Conservation (phyloP, 1,140 invertebrate species). For the Saccostrea echinata region DNA sequence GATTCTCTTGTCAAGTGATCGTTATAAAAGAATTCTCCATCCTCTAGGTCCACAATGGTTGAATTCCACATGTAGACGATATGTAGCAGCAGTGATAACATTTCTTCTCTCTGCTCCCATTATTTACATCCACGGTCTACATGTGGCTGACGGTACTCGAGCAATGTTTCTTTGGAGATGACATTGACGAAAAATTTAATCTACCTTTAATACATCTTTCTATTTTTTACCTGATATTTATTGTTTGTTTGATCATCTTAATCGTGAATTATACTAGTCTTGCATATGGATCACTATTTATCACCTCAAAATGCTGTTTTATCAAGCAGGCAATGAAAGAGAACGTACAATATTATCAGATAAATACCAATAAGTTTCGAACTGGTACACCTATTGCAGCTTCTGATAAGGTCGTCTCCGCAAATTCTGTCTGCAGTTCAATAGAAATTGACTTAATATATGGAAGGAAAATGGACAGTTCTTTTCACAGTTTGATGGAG, state of each 20-base stretch:
- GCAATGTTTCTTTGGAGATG: constrained; percentile 14
- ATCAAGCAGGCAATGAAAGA: neutral
- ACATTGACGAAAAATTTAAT: neutral
- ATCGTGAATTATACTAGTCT: constrained; percentile 29
- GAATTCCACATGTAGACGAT: constrained; percentile 5
- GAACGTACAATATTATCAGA: neutral
- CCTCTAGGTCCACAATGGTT: constrained; percentile 7
- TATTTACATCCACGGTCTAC: neutral
- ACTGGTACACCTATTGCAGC: neutral
- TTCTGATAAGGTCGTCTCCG: neutral
- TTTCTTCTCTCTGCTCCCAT: neutral
- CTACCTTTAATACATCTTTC: neutral
- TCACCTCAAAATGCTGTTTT: neutral
- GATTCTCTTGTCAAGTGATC: constrained; percentile 1
- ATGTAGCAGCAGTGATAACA: neutral
- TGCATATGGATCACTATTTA: neutral
- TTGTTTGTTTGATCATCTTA: neutral
- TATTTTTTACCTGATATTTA: neutral
- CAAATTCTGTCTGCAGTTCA: neutral
- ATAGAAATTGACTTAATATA: neutral
- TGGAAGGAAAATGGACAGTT: neutral
- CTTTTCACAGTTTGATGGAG: neutral
- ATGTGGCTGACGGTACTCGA: neutral
- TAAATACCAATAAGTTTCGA: neutral
- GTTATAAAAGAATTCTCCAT: neutral